Evolutionary conservation across 1,140 invertebrate species (phyloP).

Genomic region (Drosophila sucinea): DNA sequence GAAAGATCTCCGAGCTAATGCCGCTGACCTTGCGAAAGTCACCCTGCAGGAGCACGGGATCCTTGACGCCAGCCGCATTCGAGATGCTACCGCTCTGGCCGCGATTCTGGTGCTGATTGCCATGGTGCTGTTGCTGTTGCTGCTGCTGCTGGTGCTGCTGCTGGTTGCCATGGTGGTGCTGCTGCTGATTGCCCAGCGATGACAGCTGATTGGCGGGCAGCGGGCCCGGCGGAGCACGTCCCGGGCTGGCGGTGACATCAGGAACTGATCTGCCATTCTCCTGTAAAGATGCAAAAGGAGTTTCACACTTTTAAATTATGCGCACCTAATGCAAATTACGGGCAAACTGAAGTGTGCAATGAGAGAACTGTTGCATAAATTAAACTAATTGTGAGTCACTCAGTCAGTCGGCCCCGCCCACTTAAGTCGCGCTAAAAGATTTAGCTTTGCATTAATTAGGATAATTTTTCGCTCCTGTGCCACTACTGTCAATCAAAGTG

Average conservation of each 20-base stretch:
- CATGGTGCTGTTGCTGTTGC: slow-evolving; percentile 84
- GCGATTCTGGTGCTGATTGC: slow-evolving; percentile 83
- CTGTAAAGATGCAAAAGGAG: slow-evolving; percentile 83
- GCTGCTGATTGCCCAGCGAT: slow-evolving; percentile 71
- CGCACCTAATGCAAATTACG: slow-evolving; percentile 51
- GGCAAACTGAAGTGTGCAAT: slow-evolving; percentile 39
- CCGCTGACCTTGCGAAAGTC: slow-evolving; percentile 96
- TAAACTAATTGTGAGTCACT: slow-evolving; percentile 56
- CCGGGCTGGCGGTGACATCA: slow-evolving; percentile 93
- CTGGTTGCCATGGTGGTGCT: slow-evolving; percentile 80
- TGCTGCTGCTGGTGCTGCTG: slow-evolving; percentile 83
- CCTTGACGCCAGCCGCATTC: slow-evolving; percentile 84
- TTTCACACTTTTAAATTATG: slow-evolving; percentile 38
- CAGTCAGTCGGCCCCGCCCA: slow-evolving; percentile 12
- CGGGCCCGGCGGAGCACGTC: slow-evolving; percentile 89
- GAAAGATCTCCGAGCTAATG: slow-evolving; percentile 97
- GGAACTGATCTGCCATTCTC: slow-evolving; percentile 94
- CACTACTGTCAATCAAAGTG: slow-evolving; percentile 42
- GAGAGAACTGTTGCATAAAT: slow-evolving; percentile 58
- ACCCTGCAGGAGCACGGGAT: slow-evolving; percentile 95
- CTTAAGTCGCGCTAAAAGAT: slow-evolving; percentile 67
- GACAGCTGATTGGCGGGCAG: slow-evolving; percentile 85
- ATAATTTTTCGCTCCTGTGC: slow-evolving; percentile 39
- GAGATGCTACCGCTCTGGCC: slow-evolving; percentile 55
- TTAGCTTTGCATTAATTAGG: slow-evolving; percentile 75